phyloP scores from a whole-genome alignment of 2,797 vertebrate species.

The Coracias cyanogaster region DNA sequence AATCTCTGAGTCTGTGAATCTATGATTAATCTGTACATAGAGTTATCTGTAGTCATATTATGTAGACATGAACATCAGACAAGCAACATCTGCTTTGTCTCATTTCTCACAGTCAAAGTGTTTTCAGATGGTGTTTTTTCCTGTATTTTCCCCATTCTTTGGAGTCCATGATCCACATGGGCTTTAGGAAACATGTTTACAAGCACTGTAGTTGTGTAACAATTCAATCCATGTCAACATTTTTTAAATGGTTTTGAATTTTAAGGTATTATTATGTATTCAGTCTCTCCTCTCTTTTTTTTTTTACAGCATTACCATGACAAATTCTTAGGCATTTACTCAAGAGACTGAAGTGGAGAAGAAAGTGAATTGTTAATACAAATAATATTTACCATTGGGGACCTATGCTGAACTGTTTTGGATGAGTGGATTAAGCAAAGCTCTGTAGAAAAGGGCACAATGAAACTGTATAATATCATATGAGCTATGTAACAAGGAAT shows the following conservation, averaged over 20 bases:
- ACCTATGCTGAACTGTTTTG: not conserved
- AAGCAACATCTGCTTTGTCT: not conserved
- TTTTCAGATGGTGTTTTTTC: not conserved
- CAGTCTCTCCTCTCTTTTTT: not conserved
- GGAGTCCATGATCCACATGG: fast-evolving
- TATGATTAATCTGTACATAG: not conserved
- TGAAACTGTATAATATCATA: not conserved
- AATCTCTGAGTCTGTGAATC: too few species aligned
- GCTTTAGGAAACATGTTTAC: not conserved
- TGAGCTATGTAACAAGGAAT: not conserved
- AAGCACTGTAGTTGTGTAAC: not conserved
- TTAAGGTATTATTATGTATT: not conserved
- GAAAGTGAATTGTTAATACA: not conserved
- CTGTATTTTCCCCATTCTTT: not conserved
- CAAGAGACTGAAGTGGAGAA: not conserved
- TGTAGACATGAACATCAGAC: not conserved
- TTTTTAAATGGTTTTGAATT: not conserved
- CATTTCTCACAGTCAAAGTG: not conserved
- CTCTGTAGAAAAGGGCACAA: not conserved
- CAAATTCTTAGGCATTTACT: not conserved
- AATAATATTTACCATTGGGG: not conserved
- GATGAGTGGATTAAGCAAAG: not conserved
- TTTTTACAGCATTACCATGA: not conserved
- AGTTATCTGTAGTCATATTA: not conserved
- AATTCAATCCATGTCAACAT: not conserved